Conservation (phyloP, 2,797 vertebrate genomes). For the Pseudomugil gertrudae region DNA sequence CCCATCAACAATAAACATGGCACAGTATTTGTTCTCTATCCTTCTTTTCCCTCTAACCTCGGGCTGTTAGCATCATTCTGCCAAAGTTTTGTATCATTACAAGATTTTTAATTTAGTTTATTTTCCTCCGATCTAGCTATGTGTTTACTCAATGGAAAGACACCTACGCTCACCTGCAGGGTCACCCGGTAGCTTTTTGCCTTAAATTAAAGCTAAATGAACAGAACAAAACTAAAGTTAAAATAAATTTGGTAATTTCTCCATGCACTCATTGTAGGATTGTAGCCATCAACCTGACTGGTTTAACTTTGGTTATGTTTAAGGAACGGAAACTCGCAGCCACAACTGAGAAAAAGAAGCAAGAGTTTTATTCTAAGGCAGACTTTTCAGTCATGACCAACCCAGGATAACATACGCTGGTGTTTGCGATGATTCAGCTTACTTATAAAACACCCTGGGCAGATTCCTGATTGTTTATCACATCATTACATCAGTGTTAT, state of each 20-base stretch:
- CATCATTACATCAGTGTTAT: neutral
- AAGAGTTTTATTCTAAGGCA: neutral
- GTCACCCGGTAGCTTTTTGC: neutral
- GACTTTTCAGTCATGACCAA: too few relatives aligned
- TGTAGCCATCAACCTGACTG: neutral
- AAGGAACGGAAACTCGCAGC: neutral
- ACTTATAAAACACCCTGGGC: neutral
- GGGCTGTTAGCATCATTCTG: neutral
- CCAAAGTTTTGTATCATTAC: neutral
- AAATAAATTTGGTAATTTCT: neutral
- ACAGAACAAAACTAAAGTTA: neutral
- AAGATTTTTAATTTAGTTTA: neutral
- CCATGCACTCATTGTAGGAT: neutral
- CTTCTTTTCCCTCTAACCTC: neutral
- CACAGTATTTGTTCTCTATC: neutral
- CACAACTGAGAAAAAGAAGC: neutral
- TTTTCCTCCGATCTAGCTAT: neutral
- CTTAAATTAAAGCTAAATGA: neutral
- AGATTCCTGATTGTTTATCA: neutral
- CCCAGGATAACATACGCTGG: too few relatives aligned
- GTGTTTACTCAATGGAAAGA: neutral
- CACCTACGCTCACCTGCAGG: neutral
- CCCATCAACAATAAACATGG: neutral
- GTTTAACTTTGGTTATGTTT: neutral
- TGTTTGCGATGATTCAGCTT: neutral